Base-by-base conservation (phyloP, 2,797 vertebrate genomes). In the Hippopotamyrus pictus region DNA sequence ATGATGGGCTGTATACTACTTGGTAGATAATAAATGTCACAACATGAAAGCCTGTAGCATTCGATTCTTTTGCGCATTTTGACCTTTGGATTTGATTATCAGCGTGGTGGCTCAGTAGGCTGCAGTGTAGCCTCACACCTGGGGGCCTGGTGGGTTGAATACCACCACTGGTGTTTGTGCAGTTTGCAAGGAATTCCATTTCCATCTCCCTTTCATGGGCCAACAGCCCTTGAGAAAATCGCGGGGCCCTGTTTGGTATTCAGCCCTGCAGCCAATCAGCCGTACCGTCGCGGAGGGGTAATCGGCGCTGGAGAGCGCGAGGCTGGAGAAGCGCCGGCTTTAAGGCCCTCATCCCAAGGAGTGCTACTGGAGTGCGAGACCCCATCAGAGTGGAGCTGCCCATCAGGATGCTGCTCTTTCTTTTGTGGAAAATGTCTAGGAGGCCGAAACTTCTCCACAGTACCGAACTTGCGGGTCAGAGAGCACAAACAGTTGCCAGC, bases 1-100 rank as follows among this genome's bases (percentile, higher is more conserved):
- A 91, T 92, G 90, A 88, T 92, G 91, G 92, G 83, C 41, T 94
- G 48, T 59, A 83, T n/a, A 59, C 14, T 57, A 4, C 50, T 29
- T 76, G 48, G 73, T 22, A 14, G 9, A 88, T 90, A 93, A 89
- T 94, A 92, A 92, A 85, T 25, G 22, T 48, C 22, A 83, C 22
- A 12, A 85, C 82, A 51, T 7, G 41, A 82, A n/a, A 19, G 19
- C 41, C 37, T 82, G 76, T 7, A 46, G 41, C 41, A 7, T 22
- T 46, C 2, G 7, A 7, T 9, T 46, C 19, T 46, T 46, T 46
- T 22, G 6, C 41, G 7, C 14, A 46, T 46, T 82, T n/a, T 46
- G 37, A 82, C 37, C 17, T 82, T 82, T 6, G 76, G 37, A 44
- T 46, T 8, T n/a, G 76, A 46, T 82, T 82, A n/a, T 9, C 73